Base-by-base conservation (phyloP, 92 coral and sea anemone species). In the Hydrozoanthus gracilis region DNA sequence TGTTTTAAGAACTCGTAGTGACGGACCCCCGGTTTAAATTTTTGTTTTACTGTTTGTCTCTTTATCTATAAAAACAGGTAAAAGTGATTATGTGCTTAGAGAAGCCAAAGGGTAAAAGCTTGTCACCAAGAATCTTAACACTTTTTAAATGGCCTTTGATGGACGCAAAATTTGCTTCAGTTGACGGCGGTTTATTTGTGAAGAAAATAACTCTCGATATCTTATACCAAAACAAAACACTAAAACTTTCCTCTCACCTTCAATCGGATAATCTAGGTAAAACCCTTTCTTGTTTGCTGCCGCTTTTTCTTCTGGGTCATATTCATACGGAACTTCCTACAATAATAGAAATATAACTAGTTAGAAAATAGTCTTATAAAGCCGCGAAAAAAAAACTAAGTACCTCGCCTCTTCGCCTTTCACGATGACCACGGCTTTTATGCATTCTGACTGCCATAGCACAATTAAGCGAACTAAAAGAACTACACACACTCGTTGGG, bases 191-290 rank as follows among this genome's bases (percentile, higher is more conserved):
- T 17, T 44, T 27, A n/a, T 48, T 64, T 44, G n/a, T 15, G 52
- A 12, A 4, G 45, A 61, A 8, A 0, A 8, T 13, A 6, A 14
- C 9, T 67, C 5, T 8, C 7, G 15, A 14, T 8, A 10, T 62
- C 44, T 17, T 16, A 15, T 12, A 51, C 3, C 13, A 18, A 12
- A 49, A 65, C 14, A 65, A 80, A 51, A 65, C 73, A 64, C 48
- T 44, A 64, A 5, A 4, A 76, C 5, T 62, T 60, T 12, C 14
- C 11, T 47, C 85, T 83, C 88, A 97, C 99, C 98, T 97, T 97
- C 99, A 65, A 97, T 77, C 35, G 99, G 99, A 74, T 88, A 97
- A 86, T 93, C 94, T 17, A 88, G 91, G 76, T 88, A 97, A 13
- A 87, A 82, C 51, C 93, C 79, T 18, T 94, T 95, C 85, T 91